A percentile compares a stretch with the other conserved stretches of the same genome.
These are phyloP conservation scores for Embidobia sp. DNA, from an alignment of 2,888 invertebrate species.

Conservation along the genomic window DNA sequence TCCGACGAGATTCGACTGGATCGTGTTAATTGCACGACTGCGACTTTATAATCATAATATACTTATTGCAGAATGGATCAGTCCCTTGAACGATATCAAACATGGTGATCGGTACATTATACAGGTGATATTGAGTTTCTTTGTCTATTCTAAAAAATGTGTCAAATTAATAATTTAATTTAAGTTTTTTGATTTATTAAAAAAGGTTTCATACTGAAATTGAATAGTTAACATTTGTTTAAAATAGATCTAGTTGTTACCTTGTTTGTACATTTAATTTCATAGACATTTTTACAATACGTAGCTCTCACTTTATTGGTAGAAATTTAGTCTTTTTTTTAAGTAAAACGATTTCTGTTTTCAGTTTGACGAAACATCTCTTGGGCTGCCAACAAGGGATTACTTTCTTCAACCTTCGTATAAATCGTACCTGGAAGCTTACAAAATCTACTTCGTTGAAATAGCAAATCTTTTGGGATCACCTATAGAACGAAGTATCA, in stretches of 20 bases:
- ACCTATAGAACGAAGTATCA: conserved; percentile 83
- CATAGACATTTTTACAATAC: no score
- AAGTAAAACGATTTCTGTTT: background rate
- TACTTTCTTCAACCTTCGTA: conserved; percentile 89
- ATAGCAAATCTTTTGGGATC: conserved; percentile 90
- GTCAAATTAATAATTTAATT: background rate
- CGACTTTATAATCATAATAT: conserved; percentile 93
- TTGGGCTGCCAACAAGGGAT: conserved; percentile 88
- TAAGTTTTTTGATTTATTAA: no score
- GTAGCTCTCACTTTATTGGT: no score
- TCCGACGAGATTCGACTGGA: conserved; percentile 86
- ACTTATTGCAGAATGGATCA: conserved; percentile 93
- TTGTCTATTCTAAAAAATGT: no score
- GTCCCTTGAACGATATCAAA: conserved; percentile 85
- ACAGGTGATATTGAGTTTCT: conserved; percentile 82
- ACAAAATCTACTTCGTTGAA: conserved; percentile 89
- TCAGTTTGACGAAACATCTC: conserved; percentile 91
- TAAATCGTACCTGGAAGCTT: conserved; percentile 88
- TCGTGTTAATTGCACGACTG: conserved; percentile 88
- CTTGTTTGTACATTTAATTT: no score
- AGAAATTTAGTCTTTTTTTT: no score
- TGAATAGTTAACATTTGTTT: no score
- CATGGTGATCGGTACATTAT: conserved; percentile 95
- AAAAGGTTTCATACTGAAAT: no score
- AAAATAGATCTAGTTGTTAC: no score